phyloP scores from a whole-genome alignment of 2,113 vertebrate genomes.

The Raphicerus campestris region DNA sequence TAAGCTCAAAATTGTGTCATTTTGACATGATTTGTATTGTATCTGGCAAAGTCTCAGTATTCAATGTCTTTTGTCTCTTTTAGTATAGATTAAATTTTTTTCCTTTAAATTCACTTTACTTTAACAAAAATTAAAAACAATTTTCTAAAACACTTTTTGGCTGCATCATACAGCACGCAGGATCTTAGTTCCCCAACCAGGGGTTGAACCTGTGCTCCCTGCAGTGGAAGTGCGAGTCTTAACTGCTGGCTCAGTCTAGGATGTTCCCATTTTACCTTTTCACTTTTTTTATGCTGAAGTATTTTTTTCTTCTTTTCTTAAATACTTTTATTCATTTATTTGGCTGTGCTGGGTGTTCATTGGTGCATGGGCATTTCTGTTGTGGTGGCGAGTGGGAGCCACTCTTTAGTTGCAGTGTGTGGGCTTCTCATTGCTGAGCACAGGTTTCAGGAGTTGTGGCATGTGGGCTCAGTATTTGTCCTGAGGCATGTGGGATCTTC shows the following conservation, averaged over 20 bases:
- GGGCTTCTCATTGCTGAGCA: not conserved
- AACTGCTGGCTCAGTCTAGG: not conserved
- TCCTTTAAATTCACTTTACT: not conserved
- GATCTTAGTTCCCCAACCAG: not conserved
- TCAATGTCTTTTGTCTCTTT: not conserved
- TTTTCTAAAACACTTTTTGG: not conserved
- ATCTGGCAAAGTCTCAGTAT: not conserved
- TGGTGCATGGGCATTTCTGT: not conserved
- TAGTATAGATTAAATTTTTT: not conserved
- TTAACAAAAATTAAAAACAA: not conserved
- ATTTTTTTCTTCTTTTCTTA: not conserved
- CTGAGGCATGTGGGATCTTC: not conserved
- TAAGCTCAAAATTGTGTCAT: not conserved
- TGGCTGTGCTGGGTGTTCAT: not conserved
- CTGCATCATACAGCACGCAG: not conserved
- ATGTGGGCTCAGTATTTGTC: not conserved
- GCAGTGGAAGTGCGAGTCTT: not conserved
- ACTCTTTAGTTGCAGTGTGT: not conserved
- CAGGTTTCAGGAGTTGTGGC: not conserved
- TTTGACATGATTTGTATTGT: not conserved
- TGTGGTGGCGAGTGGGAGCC: not conserved
- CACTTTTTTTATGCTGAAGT: not conserved
- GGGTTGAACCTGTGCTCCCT: not conserved
- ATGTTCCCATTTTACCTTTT: not conserved
- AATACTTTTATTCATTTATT: not conserved